Base-by-base conservation (phyloP, 2,113 vertebrate species). In the Phrynosoma platyrhinos region DNA sequence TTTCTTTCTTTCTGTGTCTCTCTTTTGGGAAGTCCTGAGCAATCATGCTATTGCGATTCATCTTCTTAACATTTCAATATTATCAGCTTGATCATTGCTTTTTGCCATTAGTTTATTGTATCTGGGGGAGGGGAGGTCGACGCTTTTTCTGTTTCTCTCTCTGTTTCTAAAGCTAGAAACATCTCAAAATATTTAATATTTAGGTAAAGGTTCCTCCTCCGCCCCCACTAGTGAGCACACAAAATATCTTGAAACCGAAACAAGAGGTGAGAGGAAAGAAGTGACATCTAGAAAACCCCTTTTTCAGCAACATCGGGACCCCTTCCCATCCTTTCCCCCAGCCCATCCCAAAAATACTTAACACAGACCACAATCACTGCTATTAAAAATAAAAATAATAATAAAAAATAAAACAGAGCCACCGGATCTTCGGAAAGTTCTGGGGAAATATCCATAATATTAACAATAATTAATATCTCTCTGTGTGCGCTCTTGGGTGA, bases 291-390 rank as follows among this genome's bases (percentile, higher is more conserved):
- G 89, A 0, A 94, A 93, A 95, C 94, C 95, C 94, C 23, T 86
- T 94, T 95, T 93, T 84, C 86, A 96, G 90, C 94, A 96, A 96
- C 92, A 96, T 91, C 91, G 94, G 89, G 23, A 91, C 94, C 85
- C 91, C 93, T 90, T 80, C 1, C 3, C 58, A 0, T 1, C 8
- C 13, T 62, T 62, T 16, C 4, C 9, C 68, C 21, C 32, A n/a
- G 66, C 71, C 36, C 53, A 20, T 18, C 79, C 53, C 83, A 71
- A 25, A 95, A 95, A 94, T 94, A 95, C 92, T 93, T 95, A 93
- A 97, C 96, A 96, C 80, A 94, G 92, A 96, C 93, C 95, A 96
- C 96, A 93, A 94, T 95, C 91, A 96, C 92, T 91, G 95, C 95
- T 96, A 97, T 81, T 8, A 93, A 58, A 72, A 58, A 58, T 58